Evolutionary conservation across 2,888 invertebrate genomes (phyloP).

Genomic region (Cacoxenus indagator): DNA sequence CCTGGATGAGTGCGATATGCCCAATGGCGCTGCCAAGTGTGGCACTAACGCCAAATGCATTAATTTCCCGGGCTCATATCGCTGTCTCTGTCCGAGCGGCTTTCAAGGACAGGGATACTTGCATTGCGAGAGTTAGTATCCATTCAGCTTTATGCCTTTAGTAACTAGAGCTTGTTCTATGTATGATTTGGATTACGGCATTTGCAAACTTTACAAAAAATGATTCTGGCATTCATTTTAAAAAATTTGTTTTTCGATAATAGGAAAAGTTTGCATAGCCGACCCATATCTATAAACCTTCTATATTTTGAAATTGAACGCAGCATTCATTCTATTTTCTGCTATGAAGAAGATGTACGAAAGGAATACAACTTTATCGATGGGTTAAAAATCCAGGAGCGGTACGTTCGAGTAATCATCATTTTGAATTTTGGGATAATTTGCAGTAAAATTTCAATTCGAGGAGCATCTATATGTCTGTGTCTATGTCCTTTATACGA

Average conservation of each 20-base stretch:
- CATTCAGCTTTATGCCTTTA: constrained; percentile 34
- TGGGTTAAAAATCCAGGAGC: too few relatives aligned
- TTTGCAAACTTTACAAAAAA: not conserved
- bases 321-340: too few relatives aligned
- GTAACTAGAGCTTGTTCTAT: not conserved
- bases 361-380: too few relatives aligned
- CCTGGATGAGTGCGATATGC: constrained; percentile 80
- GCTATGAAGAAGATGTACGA: too few relatives aligned
- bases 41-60: constrained; percentile 84
- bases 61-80: constrained; percentile 85
- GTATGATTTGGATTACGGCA: not conserved
- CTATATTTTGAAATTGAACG: not conserved
- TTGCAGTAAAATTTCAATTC: too few relatives aligned
- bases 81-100: constrained; percentile 82
- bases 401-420: too few relatives aligned
- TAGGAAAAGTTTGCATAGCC: not conserved
- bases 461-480: too few relatives aligned
- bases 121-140: constrained; percentile 83
- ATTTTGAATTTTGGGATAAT: too few relatives aligned
- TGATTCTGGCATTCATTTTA: not conserved
- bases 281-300: not conserved
- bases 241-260: not conserved
- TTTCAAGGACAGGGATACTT: constrained; percentile 82
- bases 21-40: constrained; percentile 82
- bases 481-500: too few relatives aligned